phyloP scores from a whole-genome alignment of 2,797 vertebrate genomes.

The Emydoidea blandingii region DNA sequence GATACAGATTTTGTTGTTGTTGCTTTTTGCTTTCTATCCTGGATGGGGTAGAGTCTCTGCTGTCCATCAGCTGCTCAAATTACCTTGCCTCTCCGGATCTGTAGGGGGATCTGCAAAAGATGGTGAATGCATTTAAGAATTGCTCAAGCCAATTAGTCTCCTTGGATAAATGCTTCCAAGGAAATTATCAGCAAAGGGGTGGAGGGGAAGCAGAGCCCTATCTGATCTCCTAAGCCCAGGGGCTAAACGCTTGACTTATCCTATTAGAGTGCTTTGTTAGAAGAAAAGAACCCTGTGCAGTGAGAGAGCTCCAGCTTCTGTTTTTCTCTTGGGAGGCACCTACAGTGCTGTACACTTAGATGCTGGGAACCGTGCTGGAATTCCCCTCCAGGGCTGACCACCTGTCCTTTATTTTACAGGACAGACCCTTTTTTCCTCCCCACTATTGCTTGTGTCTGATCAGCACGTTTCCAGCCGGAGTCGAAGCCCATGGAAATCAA shows the following conservation, averaged over 20 bases:
- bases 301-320: fast-evolving
- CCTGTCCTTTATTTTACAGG: not conserved
- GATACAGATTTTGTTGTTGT: not conserved
- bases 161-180: not conserved
- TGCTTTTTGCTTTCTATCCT: not conserved
- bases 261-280: not conserved
- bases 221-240: not conserved
- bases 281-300: fast-evolving
- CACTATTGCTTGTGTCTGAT: not conserved
- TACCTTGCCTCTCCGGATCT: not conserved
- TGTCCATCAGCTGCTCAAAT: not conserved
- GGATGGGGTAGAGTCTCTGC: not conserved
- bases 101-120: fast-evolving
- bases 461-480: not conserved
- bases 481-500: not conserved
- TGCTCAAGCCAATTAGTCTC: not conserved
- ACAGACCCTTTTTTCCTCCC: not conserved
- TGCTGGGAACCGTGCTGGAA: not conserved
- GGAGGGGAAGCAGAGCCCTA: not conserved
- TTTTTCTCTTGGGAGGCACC: not conserved
- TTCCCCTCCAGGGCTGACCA: not conserved
- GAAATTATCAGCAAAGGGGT: not conserved
- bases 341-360: fast-evolving
- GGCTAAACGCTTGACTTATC: fast-evolving
- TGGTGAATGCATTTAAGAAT: not conserved